Percentiles rank a stretch among this genome's conserved stretches.
Evolutionary conservation across 2,888 invertebrate species (phyloP).

Genomic region (Ochropleura plecta): DNA sequence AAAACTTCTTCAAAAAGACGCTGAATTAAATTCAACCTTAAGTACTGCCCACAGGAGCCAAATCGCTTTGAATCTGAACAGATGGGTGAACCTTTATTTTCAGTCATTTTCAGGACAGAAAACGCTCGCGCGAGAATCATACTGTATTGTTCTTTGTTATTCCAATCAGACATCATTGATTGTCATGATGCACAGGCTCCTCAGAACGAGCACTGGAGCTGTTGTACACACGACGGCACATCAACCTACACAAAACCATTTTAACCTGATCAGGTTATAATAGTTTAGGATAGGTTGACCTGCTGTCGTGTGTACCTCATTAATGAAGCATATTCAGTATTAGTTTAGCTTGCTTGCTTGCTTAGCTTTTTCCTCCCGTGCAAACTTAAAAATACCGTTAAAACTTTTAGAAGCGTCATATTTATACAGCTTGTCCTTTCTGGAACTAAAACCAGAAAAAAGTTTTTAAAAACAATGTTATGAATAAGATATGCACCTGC

Average conservation of each 20-base stretch:
- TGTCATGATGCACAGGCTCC: not conserved
- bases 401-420: not conserved
- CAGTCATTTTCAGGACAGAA: not conserved
- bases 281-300: no score
- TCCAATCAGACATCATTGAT: not conserved
- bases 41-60: not conserved
- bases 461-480: not conserved
- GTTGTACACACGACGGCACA: not conserved
- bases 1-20: not conserved
- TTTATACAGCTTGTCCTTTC: not conserved
- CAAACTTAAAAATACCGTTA: not conserved
- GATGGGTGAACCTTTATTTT: slow-evolving; percentile 1
- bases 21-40: not conserved
- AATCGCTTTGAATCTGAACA: not conserved
- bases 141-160: not conserved
- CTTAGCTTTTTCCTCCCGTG: not conserved
- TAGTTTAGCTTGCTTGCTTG: not conserved
- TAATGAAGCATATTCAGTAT: not conserved
- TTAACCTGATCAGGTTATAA: no score
- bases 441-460: not conserved
- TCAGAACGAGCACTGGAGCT: not conserved
- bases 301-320: no score
- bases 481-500: no score
- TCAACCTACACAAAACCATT: no score
- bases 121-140: slow-evolving; percentile 31